Percentiles rank a stretch among this genome's conserved stretches.
Evolutionary conservation across 1,140 invertebrate species (phyloP).

Genomic region (Saxidomus purpurata): DNA sequence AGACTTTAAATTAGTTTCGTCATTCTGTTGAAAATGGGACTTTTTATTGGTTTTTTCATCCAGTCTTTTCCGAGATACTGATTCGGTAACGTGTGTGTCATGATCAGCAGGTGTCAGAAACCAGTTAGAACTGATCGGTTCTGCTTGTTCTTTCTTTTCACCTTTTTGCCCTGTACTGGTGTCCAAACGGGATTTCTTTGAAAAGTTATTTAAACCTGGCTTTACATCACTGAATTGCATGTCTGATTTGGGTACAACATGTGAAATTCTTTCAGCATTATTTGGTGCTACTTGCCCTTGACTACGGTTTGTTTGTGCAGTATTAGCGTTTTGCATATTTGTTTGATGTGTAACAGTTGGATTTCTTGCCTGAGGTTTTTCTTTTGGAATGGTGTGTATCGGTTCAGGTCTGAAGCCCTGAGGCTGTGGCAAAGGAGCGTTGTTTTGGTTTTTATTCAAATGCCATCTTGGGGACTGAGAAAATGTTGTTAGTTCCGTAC

Average conservation of each 20-base stretch:
- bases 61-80: conserved; percentile 23
- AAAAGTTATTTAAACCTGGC: not conserved
- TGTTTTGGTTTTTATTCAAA: conserved; percentile 57
- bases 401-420: conserved; percentile 58
- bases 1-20: not conserved
- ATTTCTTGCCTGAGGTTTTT: not conserved
- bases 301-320: not conserved
- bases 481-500: conserved; percentile 80
- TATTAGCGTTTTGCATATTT: not conserved
- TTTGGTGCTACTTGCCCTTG: not conserved
- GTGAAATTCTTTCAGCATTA: not conserved
- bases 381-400: conserved; percentile 27
- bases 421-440: not conserved
- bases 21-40: not conserved
- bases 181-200: not conserved
- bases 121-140: conserved; percentile 70
- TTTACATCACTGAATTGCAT: not conserved
- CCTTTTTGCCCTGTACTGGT: not conserved
- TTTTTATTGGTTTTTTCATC: conserved; percentile 22
- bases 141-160: not conserved
- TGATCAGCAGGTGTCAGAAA: conserved; percentile 73
- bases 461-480: conserved; percentile 74
- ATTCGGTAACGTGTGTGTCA: conserved; percentile 69
- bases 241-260: not conserved
- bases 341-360: not conserved